These are phyloP conservation scores for Eristalinus aeneus DNA, from an alignment of 2,888 invertebrate species.

Conservation along the genomic window DNA sequence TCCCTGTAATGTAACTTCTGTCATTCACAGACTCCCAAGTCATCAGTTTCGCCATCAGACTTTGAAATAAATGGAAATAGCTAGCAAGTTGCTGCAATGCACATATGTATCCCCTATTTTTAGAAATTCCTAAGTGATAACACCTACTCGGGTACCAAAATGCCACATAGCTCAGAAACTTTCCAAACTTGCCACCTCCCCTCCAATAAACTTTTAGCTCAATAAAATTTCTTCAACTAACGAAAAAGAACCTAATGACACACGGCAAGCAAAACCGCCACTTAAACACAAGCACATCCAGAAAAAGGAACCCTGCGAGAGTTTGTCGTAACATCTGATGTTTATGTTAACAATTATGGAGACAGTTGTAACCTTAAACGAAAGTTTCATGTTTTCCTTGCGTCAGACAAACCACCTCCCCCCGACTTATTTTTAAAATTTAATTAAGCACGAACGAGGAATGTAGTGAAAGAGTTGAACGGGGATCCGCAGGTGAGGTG, in stretches of 20 bases:
- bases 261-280: neutral
- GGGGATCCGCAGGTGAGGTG: neutral
- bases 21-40: no score
- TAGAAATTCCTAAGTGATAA: no score
- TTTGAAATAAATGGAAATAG: no score
- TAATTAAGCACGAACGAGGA: neutral
- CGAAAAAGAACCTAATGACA: neutral
- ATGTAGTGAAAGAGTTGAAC: neutral
- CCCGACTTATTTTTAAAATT: neutral
- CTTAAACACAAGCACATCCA: slow-evolving; percentile 2
- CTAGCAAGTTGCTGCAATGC: no score
- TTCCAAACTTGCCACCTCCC: no score
- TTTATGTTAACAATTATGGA: slow-evolving; percentile 46
- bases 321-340: slow-evolving; percentile 27
- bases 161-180: no score
- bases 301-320: neutral
- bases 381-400: slow-evolving; percentile 16
- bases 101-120: no score
- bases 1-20: no score
- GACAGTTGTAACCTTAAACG: slow-evolving; percentile 19
- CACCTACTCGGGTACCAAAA: no score
- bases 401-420: neutral
- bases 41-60: no score
- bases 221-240: neutral
- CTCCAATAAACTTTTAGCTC: neutral